phyloP scores from a whole-genome alignment of 2,113 vertebrate species.

The Castor canadensis region DNA sequence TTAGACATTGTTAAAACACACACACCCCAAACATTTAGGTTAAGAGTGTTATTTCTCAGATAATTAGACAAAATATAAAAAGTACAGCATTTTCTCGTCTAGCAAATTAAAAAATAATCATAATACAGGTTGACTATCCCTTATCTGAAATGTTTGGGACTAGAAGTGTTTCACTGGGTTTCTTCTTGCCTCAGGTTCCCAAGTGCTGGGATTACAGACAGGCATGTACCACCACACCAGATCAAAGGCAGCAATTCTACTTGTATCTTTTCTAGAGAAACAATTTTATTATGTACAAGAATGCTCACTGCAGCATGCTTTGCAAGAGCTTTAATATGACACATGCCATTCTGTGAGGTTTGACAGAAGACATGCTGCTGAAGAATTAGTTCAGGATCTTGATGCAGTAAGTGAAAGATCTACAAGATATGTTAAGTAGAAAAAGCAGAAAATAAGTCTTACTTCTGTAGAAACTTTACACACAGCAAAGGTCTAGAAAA shows the following conservation, averaged over 20 bases:
- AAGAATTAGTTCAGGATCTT: neutral
- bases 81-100: neutral
- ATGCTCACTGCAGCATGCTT: neutral
- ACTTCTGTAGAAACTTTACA: neutral
- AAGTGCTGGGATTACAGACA: too few relatives aligned
- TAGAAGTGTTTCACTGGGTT: neutral
- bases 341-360: neutral
- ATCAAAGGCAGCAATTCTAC: neutral
- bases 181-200: too few relatives aligned
- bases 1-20: slow-evolving; percentile 15
- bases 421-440: neutral
- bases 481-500: neutral
- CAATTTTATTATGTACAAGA: neutral
- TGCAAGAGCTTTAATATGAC: neutral
- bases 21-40: neutral
- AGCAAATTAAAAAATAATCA: neutral
- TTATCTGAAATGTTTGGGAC: neutral
- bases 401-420: neutral
- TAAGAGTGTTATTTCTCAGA: slow-evolving; percentile 17
- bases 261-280: neutral
- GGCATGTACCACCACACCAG: too few relatives aligned
- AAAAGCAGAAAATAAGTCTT: neutral
- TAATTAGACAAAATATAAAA: slow-evolving; percentile 17
- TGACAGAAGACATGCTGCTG: neutral
- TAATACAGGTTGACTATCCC: neutral